Percentiles rank a stretch among this genome's conserved stretches.
Evolutionary conservation across 1,140 invertebrate species (phyloP).

Genomic region (Drosophila bocki): DNA sequence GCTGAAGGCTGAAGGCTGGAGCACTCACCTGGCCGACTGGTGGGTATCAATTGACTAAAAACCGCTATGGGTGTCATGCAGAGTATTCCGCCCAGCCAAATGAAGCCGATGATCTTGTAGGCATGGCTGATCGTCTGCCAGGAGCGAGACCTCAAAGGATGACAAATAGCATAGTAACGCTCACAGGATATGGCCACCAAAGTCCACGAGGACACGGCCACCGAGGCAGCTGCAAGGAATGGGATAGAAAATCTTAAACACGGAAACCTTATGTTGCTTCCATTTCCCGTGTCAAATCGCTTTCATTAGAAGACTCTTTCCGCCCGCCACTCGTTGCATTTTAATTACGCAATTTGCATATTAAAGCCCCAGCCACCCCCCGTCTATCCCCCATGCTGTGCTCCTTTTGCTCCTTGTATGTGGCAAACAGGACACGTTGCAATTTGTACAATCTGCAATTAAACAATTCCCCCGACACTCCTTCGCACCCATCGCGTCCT

Average conservation of each 20-base stretch:
- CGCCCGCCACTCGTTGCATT: slow-evolving; percentile 30
- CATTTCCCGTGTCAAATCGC: slow-evolving; percentile 8
- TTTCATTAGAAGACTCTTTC: slow-evolving; percentile 8
- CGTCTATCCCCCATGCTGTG: too few relatives aligned
- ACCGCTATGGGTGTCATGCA: slow-evolving; percentile 90
- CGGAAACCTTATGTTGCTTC: background rate
- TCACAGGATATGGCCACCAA: slow-evolving; percentile 95
- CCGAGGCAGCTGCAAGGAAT: slow-evolving; percentile 89
- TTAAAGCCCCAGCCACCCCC: slow-evolving; percentile 9
- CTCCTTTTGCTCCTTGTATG: background rate
- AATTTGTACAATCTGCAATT: slow-evolving; percentile 48
- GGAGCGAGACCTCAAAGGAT: slow-evolving; percentile 92
- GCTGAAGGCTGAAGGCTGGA: too few relatives aligned
- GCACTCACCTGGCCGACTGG: slow-evolving; percentile 76
- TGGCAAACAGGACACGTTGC: slow-evolving; percentile 22
- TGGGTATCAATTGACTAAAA: slow-evolving; percentile 88
- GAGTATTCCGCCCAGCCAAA: slow-evolving; percentile 90
- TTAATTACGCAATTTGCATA: slow-evolving; percentile 58
- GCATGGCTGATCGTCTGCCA: slow-evolving; percentile 97
- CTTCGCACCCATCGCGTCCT: background rate
- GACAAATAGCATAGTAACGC: slow-evolving; percentile 96
- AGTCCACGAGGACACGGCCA: slow-evolving; percentile 95
- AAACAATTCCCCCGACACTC: slow-evolving; percentile 24
- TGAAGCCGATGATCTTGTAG: slow-evolving; percentile 93
- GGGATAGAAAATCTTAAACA: background rate